A percentile compares a stretch with the other conserved stretches of the same genome.
These are phyloP conservation scores for Ctenicera cuprea DNA, from an alignment of 2,888 invertebrate species.

Conservation along the genomic window DNA sequence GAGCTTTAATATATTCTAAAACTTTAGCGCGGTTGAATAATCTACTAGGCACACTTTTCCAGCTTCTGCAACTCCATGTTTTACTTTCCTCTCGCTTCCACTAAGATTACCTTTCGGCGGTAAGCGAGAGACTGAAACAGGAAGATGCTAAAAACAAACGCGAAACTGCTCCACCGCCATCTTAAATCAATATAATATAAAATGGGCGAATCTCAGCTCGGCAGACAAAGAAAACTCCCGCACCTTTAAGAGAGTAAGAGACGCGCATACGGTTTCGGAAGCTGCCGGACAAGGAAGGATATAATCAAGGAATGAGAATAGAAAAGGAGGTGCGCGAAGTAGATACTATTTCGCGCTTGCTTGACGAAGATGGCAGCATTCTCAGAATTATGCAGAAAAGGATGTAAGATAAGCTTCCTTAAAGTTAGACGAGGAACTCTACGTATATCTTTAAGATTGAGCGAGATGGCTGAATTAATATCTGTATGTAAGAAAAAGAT, in stretches of 20 bases:
- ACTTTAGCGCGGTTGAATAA: slow-evolving; percentile 70
- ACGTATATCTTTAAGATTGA: slow-evolving; percentile 55
- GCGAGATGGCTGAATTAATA: slow-evolving; percentile 49
- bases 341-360: slow-evolving; percentile 47
- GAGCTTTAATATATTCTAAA: slow-evolving; percentile 74
- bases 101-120: slow-evolving; percentile 15
- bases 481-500: slow-evolving; percentile 56
- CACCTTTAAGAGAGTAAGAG: slow-evolving; percentile 67
- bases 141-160: slow-evolving; percentile 47
- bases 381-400: slow-evolving; percentile 53
- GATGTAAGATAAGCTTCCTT: slow-evolving; percentile 53
- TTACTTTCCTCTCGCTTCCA: slow-evolving; percentile 48
- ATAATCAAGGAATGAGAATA: slow-evolving; percentile 57
- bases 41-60: slow-evolving; percentile 60
- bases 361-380: slow-evolving; percentile 50
- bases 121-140: slow-evolving; percentile 34
- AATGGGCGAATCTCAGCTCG: slow-evolving; percentile 71
- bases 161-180: slow-evolving; percentile 65
- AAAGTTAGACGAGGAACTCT: slow-evolving; percentile 47
- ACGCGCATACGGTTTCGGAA: slow-evolving; percentile 56
- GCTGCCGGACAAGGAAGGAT: slow-evolving; percentile 44
- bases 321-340: slow-evolving; percentile 54
- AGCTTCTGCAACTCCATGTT: slow-evolving; percentile 35
- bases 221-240: slow-evolving; percentile 69
- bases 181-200: slow-evolving; percentile 73